Evolutionary conservation across 2,113 vertebrate species (phyloP), one percentile per base, ranked within the genome.

Genomic region (Aegotheles bennettii): DNA sequence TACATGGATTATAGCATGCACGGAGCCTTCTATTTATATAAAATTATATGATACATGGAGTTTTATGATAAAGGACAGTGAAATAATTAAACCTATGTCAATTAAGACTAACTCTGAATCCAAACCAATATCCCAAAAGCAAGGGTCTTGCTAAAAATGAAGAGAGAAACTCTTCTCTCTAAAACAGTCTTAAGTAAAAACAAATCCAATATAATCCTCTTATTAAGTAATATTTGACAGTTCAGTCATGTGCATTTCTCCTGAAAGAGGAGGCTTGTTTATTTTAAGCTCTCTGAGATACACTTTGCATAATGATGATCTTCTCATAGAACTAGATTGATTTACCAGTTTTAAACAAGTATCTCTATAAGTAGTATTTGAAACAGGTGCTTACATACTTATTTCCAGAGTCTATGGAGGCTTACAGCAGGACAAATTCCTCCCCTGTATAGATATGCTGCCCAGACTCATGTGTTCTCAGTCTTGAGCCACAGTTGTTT

Each of bases 171-270:
- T 86, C 43, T 77, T 80, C 59, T 35, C 3, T 78, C 20, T 51
- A 67, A 84, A 70, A 29, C 9, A 87, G 13, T 84, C 77, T 69
- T 71, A 84, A 82, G n/a, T 70, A 96, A 95, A 78, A 96, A 53
- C 6, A 94, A 94, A 82, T 92, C 76, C 56, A 80, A 29, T 43
- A 95, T 87, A 97, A 96, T 88, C 94, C 83, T 94, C 61, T 95
- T 95, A 95, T 90, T 89, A 94, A 92, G 42, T 83, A 91, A 85
- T 54, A 87, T 95, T 92, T 97, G 96, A 84, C 56, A 94, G 43
- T 54, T 93, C 65, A 56, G 86, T 92, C 53, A 48, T 93, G 48
- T 74, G 63, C 25, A 38, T 61, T 75, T 84, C 31, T 40, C 36
- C 83, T 93, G 69, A 93, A 97, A 95, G 79, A 56, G 28, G 59